Evolutionary conservation across 2,888 invertebrate species (phyloP).

Genomic region (Diarsia mendica): DNA sequence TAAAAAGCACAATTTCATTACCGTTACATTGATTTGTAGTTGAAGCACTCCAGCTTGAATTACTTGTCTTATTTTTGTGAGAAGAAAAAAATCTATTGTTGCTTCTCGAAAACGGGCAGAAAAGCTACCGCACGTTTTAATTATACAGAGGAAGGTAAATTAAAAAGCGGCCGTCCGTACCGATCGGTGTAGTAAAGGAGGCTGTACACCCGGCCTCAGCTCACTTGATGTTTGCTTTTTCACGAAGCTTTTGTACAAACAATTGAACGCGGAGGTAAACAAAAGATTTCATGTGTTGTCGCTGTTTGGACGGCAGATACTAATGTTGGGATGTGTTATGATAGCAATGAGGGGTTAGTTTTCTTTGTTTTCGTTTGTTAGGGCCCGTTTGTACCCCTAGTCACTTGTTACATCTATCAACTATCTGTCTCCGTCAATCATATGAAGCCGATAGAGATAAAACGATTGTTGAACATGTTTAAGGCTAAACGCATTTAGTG

Average conservation of each 20-base stretch:
- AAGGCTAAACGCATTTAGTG: too few relatives aligned
- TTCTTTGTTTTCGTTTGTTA: not conserved
- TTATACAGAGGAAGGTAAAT: constrained; percentile 87
- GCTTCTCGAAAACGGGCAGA: constrained; percentile 75
- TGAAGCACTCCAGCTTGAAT: constrained; percentile 46
- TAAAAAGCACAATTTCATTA: constrained; percentile 52
- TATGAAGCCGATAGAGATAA: not conserved
- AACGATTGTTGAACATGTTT: not conserved
- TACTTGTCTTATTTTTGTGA: constrained; percentile 64
- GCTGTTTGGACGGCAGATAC: constrained; percentile 56
- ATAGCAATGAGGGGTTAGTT: constrained; percentile 26
- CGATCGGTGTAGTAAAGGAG: constrained; percentile 79
- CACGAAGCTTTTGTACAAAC: constrained; percentile 66
- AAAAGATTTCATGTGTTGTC: constrained; percentile 69
- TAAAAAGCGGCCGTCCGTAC: constrained; percentile 85
- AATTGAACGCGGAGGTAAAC: constrained; percentile 71
- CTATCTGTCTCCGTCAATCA: not conserved
- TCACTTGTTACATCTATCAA: not conserved
- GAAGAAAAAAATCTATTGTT: constrained; percentile 79
- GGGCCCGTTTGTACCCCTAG: not conserved
- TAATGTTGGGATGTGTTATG: constrained; percentile 34
- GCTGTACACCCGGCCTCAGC: constrained; percentile 75
- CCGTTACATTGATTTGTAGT: constrained; percentile 58
- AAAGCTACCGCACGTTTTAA: constrained; percentile 84
- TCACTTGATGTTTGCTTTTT: constrained; percentile 69